Evolutionary conservation across 2,113 vertebrate genomes (phyloP).

Genomic region (Dipodomys stephensi): DNA sequence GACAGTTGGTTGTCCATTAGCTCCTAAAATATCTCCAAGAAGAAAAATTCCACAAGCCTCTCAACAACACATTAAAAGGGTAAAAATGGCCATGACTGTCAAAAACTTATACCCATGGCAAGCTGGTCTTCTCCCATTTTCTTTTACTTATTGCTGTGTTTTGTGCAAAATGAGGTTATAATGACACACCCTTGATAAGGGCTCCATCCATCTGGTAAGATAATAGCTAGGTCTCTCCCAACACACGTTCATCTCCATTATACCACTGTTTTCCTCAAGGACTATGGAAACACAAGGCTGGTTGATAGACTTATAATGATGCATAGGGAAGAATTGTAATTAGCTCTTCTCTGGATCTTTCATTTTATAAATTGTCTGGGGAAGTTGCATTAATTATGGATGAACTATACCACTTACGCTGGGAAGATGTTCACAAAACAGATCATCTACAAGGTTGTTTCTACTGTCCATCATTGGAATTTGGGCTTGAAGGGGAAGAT

Average conservation of each 20-base stretch:
- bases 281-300: background rate
- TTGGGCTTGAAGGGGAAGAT: constrained; percentile 27
- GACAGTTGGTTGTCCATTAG: constrained; percentile 61
- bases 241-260: background rate
- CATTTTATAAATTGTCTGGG: constrained; percentile 55
- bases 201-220: background rate
- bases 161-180: background rate
- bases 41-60: constrained; percentile 68
- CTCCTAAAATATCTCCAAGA: constrained; percentile 65
- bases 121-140: constrained; percentile 56
- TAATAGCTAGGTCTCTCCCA: constrained; percentile 16
- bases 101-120: constrained; percentile 54
- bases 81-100: constrained; percentile 61
- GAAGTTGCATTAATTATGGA: constrained; percentile 67
- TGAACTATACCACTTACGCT: constrained; percentile 57
- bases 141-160: constrained; percentile 22
- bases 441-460: background rate
- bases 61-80: constrained; percentile 64
- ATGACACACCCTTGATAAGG: background rate
- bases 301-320: constrained; percentile 11
- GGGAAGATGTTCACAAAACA: constrained; percentile 24
- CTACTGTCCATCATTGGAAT: background rate
- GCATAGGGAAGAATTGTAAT: constrained; percentile 45
- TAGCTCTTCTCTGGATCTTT: constrained; percentile 56
- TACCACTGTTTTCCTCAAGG: constrained; percentile 11